A percentile compares a stretch with the other conserved stretches of the same genome.
Evolutionary conservation across 1,140 invertebrate species (phyloP).

Genomic region (Hycleus cichorii): DNA sequence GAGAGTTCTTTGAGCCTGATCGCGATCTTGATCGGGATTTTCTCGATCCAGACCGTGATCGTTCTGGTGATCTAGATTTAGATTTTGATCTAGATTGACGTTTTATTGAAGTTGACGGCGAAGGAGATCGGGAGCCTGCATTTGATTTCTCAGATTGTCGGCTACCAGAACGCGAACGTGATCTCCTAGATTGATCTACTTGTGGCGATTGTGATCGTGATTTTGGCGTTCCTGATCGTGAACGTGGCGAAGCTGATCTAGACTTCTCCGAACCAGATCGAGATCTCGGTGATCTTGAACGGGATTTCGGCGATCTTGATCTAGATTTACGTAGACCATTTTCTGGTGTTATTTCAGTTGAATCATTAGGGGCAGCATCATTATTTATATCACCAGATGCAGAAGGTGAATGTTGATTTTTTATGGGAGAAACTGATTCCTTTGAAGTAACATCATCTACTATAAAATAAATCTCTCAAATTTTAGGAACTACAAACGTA

Average conservation of each 20-base stretch:
- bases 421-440: not conserved
- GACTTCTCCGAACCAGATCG: slow-evolving; percentile 15
- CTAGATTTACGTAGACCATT: slow-evolving; percentile 3
- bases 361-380: too few relatives aligned
- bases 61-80: not conserved
- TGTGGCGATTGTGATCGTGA: slow-evolving; percentile 33
- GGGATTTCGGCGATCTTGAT: slow-evolving; percentile 5
- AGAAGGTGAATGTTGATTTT: not conserved
- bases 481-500: too few relatives aligned
- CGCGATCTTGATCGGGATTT: slow-evolving; percentile 32
- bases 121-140: slow-evolving; percentile 33
- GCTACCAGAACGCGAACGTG: slow-evolving; percentile 23
- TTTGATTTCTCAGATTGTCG: not conserved
- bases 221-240: slow-evolving; percentile 20
- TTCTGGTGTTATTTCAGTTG: not conserved
- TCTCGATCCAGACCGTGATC: slow-evolving; percentile 22
- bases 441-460: not conserved
- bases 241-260: slow-evolving; percentile 23
- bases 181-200: slow-evolving; percentile 15
- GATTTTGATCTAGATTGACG: slow-evolving; percentile 8
- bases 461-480: too few relatives aligned
- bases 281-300: slow-evolving; percentile 4
- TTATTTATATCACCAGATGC: too few relatives aligned
- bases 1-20: slow-evolving; percentile 33
- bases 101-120: not conserved